Conservation (phyloP, 2,113 vertebrate species). For the Pyxicephalus adspersus region DNA sequence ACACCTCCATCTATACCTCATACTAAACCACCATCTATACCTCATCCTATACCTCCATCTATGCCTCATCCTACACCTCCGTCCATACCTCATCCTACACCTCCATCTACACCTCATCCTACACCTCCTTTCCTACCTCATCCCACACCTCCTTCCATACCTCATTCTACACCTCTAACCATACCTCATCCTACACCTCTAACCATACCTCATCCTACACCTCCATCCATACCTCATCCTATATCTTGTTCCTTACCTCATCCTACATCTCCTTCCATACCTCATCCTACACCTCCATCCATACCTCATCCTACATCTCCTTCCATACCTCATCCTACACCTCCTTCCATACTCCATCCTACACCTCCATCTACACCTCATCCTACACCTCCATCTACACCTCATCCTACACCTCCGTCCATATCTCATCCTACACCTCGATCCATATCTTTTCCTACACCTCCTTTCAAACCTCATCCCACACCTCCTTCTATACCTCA, state of each 20-base stretch:
- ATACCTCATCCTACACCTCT: too few species aligned
- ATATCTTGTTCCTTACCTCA: background rate
- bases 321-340: background rate
- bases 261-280: background rate
- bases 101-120: background rate
- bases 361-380: background rate
- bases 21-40: background rate
- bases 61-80: background rate
- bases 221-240: background rate
- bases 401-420: background rate
- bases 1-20: background rate
- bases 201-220: background rate
- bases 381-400: background rate
- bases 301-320: background rate
- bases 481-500: background rate
- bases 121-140: background rate
- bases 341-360: background rate
- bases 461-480: background rate
- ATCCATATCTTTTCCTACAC: background rate
- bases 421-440: background rate
- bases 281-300: background rate
- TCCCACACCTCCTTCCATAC: background rate
- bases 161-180: background rate
- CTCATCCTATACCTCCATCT: background rate
- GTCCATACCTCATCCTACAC: background rate